Evolutionary conservation across 2,113 vertebrate genomes (phyloP).

Genomic region (Muscicapa adusta): DNA sequence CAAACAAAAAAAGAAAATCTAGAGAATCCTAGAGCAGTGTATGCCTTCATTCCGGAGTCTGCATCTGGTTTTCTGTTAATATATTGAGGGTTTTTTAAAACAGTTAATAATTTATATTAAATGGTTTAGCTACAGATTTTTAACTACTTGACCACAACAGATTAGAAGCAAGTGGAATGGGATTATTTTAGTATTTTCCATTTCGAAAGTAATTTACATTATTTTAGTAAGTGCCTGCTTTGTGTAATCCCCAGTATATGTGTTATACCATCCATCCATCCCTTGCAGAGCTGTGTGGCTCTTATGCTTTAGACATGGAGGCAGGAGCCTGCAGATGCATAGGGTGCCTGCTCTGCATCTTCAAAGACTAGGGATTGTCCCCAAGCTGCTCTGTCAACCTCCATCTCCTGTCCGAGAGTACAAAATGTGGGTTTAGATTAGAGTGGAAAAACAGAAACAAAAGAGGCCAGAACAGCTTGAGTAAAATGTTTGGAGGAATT

Average conservation of each 20-base stretch:
- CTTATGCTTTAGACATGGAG: neutral
- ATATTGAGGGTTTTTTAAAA: neutral
- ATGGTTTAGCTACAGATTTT: neutral
- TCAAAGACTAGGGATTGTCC: neutral
- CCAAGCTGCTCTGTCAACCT: neutral
- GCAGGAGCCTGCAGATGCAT: neutral
- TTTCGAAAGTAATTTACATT: neutral
- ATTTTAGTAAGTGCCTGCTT: neutral
- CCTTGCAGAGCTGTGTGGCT: neutral
- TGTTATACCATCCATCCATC: neutral
- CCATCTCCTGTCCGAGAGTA: neutral
- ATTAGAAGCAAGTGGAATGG: neutral
- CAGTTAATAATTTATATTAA: neutral
- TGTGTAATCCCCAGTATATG: neutral
- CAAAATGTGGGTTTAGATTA: neutral
- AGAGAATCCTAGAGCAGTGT: neutral
- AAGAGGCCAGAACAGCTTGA: neutral
- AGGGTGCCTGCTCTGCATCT: neutral
- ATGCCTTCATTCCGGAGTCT: neutral
- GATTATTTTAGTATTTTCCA: neutral
- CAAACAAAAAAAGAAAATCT: neutral
- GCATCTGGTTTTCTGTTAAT: neutral
- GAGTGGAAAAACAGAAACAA: neutral
- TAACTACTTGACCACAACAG: neutral
- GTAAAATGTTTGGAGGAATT: neutral